Evolutionary conservation across 2,888 invertebrate species (phyloP).

Genomic region (Cephus pulcher): DNA sequence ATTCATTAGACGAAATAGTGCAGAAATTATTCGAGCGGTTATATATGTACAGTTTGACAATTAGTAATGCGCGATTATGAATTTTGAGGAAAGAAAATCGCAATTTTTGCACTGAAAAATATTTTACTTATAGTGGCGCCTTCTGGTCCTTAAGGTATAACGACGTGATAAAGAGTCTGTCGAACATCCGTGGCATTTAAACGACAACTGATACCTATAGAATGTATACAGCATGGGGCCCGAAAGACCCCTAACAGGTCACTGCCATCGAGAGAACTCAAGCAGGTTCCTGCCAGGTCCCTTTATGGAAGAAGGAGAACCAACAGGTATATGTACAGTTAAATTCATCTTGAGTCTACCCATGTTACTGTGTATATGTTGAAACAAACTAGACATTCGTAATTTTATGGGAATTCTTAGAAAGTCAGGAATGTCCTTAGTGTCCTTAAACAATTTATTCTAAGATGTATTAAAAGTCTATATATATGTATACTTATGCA

Average conservation of each 20-base stretch:
- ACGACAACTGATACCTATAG: slow-evolving; percentile 19
- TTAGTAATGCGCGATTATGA: background rate
- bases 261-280: slow-evolving; percentile 49
- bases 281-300: slow-evolving; percentile 47
- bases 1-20: background rate
- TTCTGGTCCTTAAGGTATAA: background rate
- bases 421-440: background rate
- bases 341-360: background rate
- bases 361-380: background rate
- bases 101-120: background rate
- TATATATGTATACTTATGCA: background rate
- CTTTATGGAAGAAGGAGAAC: slow-evolving; percentile 50
- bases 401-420: background rate
- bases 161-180: background rate
- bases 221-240: slow-evolving; percentile 25
- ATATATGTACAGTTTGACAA: background rate
- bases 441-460: background rate
- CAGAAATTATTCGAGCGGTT: background rate
- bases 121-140: background rate
- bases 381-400: background rate
- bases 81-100: background rate
- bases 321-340: slow-evolving; percentile 12
- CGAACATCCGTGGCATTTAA: slow-evolving; percentile 35
- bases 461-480: background rate
- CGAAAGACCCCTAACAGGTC: slow-evolving; percentile 44